Conservation (phyloP, 2,888 invertebrate genomes). For the Trisateles emortualis region DNA sequence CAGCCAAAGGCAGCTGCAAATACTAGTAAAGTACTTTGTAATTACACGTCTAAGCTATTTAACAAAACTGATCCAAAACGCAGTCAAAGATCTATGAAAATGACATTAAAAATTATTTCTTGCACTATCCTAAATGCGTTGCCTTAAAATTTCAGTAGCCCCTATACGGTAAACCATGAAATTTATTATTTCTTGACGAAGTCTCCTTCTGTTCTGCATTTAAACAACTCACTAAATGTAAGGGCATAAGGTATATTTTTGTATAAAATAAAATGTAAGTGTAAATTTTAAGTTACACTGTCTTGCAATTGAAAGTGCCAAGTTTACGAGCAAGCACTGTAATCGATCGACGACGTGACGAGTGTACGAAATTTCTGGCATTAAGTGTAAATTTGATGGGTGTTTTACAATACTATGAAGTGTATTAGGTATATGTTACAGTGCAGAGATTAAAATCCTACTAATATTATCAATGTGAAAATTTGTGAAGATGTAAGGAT, state of each 20-base stretch:
- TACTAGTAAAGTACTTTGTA: not conserved
- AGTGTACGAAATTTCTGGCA: constrained; percentile 44
- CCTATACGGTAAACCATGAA: constrained; percentile 38
- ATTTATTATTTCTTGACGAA: constrained; percentile 16
- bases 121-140: constrained; percentile 22
- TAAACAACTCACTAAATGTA: not conserved
- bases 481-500: no score
- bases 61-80: constrained; percentile 24
- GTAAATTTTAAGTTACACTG: constrained; percentile 44
- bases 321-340: constrained; percentile 65
- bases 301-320: constrained; percentile 59
- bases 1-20: no score
- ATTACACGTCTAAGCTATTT: constrained; percentile 4
- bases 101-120: constrained; percentile 36
- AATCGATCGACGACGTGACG: constrained; percentile 67
- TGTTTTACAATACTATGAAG: constrained; percentile 46
- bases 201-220: constrained; percentile 9
- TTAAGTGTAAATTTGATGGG: constrained; percentile 50
- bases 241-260: constrained; percentile 18
- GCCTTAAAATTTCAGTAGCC: constrained; percentile 36
- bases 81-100: constrained; percentile 32
- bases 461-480: no score
- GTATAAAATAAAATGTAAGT: not conserved
- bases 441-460: no score
- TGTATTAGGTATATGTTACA: constrained; percentile 25